phyloP scores from a whole-genome alignment of 2,888 invertebrate genomes.

The Eupelmus urozonus region DNA sequence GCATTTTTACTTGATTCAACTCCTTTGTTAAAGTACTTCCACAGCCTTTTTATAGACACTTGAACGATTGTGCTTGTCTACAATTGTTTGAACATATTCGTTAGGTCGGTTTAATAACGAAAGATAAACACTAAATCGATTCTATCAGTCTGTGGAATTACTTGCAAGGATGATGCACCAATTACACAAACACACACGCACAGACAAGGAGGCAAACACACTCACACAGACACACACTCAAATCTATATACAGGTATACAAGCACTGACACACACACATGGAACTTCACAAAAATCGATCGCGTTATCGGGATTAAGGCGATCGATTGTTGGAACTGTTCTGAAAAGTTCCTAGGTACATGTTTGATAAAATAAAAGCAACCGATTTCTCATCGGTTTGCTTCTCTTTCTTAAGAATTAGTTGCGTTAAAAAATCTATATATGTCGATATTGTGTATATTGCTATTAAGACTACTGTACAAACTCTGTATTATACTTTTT shows the following conservation, averaged over 20 bases:
- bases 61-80: not conserved
- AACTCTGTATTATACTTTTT: conserved; percentile 68
- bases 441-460: conserved; percentile 49
- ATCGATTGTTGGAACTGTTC: conserved; percentile 58
- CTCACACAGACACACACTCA: too few relatives aligned
- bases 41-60: not conserved
- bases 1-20: too few relatives aligned
- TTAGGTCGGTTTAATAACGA: not conserved
- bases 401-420: not conserved
- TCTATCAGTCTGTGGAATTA: conserved; percentile 13
- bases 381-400: conserved; percentile 9
- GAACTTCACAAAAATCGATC: conserved; percentile 29
- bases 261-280: not conserved
- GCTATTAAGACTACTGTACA: conserved; percentile 66
- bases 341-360: conserved; percentile 67
- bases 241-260: not conserved
- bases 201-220: not conserved
- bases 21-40: conserved; percentile 16
- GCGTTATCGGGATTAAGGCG: conserved; percentile 22
- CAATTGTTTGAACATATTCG: not conserved
- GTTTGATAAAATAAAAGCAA: conserved; percentile 38
- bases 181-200: not conserved
- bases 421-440: conserved; percentile 8
- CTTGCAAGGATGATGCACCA: conserved; percentile 37
- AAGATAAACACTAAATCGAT: conserved; percentile 7